These are phyloP conservation scores for Ormia ochracea DNA, from an alignment of 2,888 invertebrate species.

Conservation along the genomic window DNA sequence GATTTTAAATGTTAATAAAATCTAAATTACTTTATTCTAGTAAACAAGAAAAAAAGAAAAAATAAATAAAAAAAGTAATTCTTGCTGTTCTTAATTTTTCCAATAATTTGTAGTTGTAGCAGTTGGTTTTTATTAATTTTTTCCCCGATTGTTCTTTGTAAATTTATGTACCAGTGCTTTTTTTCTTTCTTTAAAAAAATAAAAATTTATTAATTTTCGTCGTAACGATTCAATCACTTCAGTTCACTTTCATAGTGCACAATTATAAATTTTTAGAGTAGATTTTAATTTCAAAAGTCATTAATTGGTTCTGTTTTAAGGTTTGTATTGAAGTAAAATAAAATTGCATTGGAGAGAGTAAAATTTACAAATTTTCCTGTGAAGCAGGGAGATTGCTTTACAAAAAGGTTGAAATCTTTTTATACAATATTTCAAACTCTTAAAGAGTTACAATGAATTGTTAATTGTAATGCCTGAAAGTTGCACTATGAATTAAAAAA, in stretches of 20 bases:
- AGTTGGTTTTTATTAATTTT: background rate
- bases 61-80: constrained; percentile 35
- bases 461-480: too few species aligned
- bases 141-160: background rate
- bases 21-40: constrained; percentile 41
- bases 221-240: background rate
- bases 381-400: too few species aligned
- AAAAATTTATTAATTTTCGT: background rate
- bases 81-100: constrained; percentile 38
- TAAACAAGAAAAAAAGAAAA: constrained; percentile 7
- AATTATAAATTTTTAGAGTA: too few species aligned
- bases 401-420: too few species aligned
- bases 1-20: constrained; percentile 52
- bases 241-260: background rate
- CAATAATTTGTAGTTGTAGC: constrained; percentile 16
- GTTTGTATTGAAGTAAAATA: too few species aligned
- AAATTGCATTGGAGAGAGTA: too few species aligned
- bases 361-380: too few species aligned
- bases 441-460: too few species aligned
- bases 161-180: constrained; percentile 22
- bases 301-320: too few species aligned
- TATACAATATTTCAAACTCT: too few species aligned
- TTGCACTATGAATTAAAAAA: too few species aligned
- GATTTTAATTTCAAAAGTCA: too few species aligned
- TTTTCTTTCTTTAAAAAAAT: background rate